phyloP scores from a whole-genome alignment of 2,888 invertebrate genomes.

The Lamellibrachia satsuma region DNA sequence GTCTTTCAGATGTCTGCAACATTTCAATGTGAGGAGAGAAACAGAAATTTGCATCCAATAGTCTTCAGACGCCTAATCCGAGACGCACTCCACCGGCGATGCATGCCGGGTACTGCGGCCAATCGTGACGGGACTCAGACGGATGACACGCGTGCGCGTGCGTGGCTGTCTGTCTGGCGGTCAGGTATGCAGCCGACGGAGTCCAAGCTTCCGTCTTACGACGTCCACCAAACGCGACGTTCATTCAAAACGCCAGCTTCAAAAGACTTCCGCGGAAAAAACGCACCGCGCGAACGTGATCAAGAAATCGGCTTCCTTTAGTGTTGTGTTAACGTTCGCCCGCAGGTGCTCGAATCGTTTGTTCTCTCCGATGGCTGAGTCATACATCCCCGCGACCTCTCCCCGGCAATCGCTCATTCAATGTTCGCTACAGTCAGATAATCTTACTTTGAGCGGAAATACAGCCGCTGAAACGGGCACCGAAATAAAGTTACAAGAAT shows the following conservation, averaged over 20 bases:
- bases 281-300: background rate
- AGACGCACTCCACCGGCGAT: background rate
- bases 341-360: slow-evolving; percentile 12
- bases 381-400: background rate
- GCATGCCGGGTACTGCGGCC: background rate
- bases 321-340: background rate
- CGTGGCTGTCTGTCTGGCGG: background rate
- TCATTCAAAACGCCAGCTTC: background rate
- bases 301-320: slow-evolving; percentile 11
- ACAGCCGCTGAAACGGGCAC: background rate
- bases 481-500: background rate
- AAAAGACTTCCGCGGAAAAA: background rate
- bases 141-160: background rate
- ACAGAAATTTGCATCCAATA: background rate
- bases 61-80: background rate
- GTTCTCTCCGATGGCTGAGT: background rate
- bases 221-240: background rate
- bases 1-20: background rate
- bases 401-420: background rate
- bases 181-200: background rate
- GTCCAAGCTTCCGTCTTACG: background rate
- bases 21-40: background rate
- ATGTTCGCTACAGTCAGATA: background rate
- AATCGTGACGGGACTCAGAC: background rate
- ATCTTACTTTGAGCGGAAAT: background rate